phyloP scores from a whole-genome alignment of 2,113 vertebrate genomes.

The Scomber scombrus region DNA sequence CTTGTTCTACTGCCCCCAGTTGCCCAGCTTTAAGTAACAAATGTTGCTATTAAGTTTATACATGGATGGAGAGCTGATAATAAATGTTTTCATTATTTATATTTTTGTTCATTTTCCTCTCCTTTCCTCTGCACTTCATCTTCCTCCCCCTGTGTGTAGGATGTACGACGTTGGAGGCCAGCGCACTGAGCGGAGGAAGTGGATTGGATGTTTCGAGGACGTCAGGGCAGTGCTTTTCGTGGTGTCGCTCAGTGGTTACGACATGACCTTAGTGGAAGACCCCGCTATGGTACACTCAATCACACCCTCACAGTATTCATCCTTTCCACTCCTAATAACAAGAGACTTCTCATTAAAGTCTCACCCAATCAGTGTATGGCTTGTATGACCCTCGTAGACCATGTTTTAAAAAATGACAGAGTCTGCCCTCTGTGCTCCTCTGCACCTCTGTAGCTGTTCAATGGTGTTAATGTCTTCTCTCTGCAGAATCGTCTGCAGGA shows the following conservation, averaged over 20 bases:
- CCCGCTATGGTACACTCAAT: conserved; percentile 77
- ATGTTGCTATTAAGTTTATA: too few species aligned
- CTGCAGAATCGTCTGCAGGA: conserved; percentile 86
- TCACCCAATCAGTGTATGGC: neutral
- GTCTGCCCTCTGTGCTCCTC: neutral
- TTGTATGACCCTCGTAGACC: neutral
- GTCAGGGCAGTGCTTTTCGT: conserved; percentile 86
- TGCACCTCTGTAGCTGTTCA: conserved; percentile 9
- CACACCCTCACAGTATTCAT: neutral
- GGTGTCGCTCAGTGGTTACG: conserved; percentile 86
- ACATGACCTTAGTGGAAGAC: conserved; percentile 87
- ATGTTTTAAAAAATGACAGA: neutral
- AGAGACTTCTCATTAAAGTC: neutral
- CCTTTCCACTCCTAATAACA: neutral
- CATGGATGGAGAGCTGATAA: too few species aligned
- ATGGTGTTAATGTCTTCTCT: conserved; percentile 8
- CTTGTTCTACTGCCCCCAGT: too few species aligned
- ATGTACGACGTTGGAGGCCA: conserved; percentile 87
- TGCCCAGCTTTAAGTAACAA: too few species aligned
- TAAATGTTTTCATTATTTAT: too few species aligned
- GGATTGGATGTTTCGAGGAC: conserved; percentile 87
- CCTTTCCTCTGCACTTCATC: neutral
- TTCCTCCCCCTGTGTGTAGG: conserved; percentile 56
- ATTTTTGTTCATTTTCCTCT: neutral
- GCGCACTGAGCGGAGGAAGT: conserved; percentile 85